Evolutionary conservation across 2,113 vertebrate species (phyloP).

Genomic region (Erythrocercus mccallii): DNA sequence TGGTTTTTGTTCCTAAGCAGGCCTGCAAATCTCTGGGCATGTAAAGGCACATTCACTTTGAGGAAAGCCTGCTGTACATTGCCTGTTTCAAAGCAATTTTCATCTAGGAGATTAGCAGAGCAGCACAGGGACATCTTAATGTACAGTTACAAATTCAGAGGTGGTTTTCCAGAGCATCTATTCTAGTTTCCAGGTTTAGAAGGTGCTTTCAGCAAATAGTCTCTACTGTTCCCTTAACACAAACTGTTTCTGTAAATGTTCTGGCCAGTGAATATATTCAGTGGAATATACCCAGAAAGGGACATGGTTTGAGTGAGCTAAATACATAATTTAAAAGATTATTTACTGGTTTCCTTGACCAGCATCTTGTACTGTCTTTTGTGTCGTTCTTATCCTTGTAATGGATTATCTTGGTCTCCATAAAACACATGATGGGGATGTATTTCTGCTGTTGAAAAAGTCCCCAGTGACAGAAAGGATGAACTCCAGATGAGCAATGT

Average conservation of each 20-base stretch:
- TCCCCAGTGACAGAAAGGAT: not conserved
- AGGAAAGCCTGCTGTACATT: not conserved
- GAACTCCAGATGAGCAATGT: slow-evolving; percentile 35
- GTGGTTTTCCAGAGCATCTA: not conserved
- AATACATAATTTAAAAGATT: slow-evolving; percentile 18
- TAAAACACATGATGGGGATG: slow-evolving; percentile 9
- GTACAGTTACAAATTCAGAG: not conserved
- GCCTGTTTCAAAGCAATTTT: slow-evolving; percentile 32
- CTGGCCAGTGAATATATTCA: not conserved
- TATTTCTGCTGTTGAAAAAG: slow-evolving; percentile 27
- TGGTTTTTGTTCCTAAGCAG: slow-evolving; percentile 33
- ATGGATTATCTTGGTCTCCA: not conserved
- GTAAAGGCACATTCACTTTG: slow-evolving; percentile 10
- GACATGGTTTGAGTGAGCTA: not conserved
- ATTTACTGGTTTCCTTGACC: slow-evolving; percentile 2
- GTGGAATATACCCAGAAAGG: not conserved
- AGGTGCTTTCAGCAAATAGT: slow-evolving; percentile 8
- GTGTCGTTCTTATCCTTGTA: slow-evolving; percentile 15
- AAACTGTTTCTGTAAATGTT: not conserved
- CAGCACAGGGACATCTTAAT: slow-evolving; percentile 8
- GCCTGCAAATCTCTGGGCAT: slow-evolving; percentile 37
- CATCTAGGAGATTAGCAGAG: slow-evolving; percentile 7
- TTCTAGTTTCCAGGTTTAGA: slow-evolving; percentile 9
- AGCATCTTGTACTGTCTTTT: not conserved
- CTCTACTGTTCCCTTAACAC: not conserved